A percentile compares a stretch with the other conserved stretches of the same genome.
Conservation (phyloP, 2,888 invertebrate species). For the Hanleya hanleyi region DNA sequence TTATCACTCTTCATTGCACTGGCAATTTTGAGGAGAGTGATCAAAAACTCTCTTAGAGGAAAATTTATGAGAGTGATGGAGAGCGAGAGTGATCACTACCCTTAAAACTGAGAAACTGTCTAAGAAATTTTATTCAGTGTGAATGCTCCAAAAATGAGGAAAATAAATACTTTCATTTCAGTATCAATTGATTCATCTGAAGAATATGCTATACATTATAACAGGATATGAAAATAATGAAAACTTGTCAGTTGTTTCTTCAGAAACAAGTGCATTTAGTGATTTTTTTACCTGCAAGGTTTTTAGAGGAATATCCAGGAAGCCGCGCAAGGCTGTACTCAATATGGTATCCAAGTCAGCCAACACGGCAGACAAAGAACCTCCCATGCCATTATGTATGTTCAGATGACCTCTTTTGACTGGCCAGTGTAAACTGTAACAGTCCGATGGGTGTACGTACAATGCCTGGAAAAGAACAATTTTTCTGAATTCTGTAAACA, state of each 20-base stretch:
- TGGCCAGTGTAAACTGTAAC: conserved; percentile 93
- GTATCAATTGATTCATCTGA: too few species aligned
- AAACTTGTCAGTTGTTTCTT: not conserved
- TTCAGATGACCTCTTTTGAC: conserved; percentile 91
- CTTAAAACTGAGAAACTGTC: too few species aligned
- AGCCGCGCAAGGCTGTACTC: conserved; percentile 85
- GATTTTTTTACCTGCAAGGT: conserved; percentile 77
- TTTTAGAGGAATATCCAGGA: conserved; percentile 82
- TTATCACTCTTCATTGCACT: too few species aligned
- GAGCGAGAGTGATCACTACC: too few species aligned
- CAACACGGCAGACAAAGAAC: conserved; percentile 87
- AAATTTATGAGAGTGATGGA: too few species aligned
- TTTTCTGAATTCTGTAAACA: too few species aligned
- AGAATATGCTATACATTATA: not conserved
- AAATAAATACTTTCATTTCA: too few species aligned
- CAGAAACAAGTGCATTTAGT: too few species aligned
- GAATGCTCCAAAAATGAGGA: too few species aligned
- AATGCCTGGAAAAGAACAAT: conserved; percentile 76
- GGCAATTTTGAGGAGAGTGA: too few species aligned
- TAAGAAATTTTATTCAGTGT: too few species aligned
- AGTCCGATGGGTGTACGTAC: conserved; percentile 73
- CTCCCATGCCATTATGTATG: conserved; percentile 87
- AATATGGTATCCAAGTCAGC: conserved; percentile 92
- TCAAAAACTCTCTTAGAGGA: too few species aligned
- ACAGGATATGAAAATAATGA: not conserved